Percentiles rank a stretch among this genome's conserved stretches.
These are phyloP conservation scores for Orussus abietinus DNA, from an alignment of 1,140 invertebrate species.

Conservation along the genomic window DNA sequence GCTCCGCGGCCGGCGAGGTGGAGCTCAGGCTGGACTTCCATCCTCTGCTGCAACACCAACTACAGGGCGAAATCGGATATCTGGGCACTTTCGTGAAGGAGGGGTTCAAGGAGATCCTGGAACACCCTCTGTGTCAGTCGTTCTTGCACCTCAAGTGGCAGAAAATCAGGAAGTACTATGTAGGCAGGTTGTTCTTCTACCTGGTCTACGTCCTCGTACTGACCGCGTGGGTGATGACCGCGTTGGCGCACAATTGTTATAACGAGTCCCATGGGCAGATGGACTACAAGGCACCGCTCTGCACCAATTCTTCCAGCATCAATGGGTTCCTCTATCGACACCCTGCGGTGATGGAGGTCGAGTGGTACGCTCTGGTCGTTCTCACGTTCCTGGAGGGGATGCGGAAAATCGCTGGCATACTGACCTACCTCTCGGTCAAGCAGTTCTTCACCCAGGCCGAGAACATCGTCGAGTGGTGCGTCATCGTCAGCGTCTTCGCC, in stretches of 20 bases:
- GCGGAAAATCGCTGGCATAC: constrained; percentile 71
- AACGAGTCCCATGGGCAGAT: constrained; percentile 55
- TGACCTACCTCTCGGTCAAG: constrained; percentile 69
- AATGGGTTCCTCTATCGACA: constrained; percentile 68
- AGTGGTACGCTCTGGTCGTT: constrained; percentile 72
- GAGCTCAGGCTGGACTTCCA: constrained; percentile 79
- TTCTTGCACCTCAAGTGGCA: constrained; percentile 85
- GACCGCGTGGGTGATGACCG: constrained; percentile 72
- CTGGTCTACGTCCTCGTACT: constrained; percentile 75
- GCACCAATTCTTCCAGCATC: constrained; percentile 69
- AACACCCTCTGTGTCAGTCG: constrained; percentile 78
- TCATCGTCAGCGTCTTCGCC: constrained; percentile 75
- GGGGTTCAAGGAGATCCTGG: constrained; percentile 76
- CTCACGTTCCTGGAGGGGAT: constrained; percentile 73
- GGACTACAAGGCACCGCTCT: constrained; percentile 46
- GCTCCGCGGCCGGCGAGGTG: constrained; percentile 71
- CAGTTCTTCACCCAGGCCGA: constrained; percentile 79
- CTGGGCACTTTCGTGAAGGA: constrained; percentile 79
- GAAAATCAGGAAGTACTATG: constrained; percentile 83
- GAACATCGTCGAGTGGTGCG: constrained; percentile 82
- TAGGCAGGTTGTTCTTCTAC: constrained; percentile 73
- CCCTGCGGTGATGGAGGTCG: constrained; percentile 69
- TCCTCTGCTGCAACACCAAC: constrained; percentile 71
- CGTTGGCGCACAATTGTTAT: constrained; percentile 74
- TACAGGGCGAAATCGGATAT: constrained; percentile 75